Base-by-base conservation (phyloP, 2,797 vertebrate species). In the Girardinus metallicus region DNA sequence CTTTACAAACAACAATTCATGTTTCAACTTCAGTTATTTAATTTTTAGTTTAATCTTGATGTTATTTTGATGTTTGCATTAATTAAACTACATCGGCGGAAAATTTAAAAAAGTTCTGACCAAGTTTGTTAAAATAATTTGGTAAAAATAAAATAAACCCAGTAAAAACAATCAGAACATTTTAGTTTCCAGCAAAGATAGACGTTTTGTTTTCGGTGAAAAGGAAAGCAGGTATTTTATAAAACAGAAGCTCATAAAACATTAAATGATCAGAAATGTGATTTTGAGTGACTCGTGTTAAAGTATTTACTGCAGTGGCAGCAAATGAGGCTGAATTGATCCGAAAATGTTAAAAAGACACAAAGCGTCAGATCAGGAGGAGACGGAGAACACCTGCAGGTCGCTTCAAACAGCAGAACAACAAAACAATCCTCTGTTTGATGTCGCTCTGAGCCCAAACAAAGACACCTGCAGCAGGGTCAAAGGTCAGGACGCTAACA, bases 341-440 rank as follows among this genome's bases (percentile, higher is more conserved):
- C 2, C 18, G 21, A 23, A 66, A 39, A 73, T 34, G 73, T 39
- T 18, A 41, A 12, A 51, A 74, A 21, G 46, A 47, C 31, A 10
- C 16, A 41, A 70, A 70, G 16, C 15, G 10, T 13, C 5, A 51
- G 75, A 80, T 80, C 51, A 15, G 12, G 15, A 7, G n/a, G 18
- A 60, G 26, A 64, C 41, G 57, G 34, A 15, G 21, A 83, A 72
- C 88, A 91, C 81, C 87, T 92, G 90, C 83, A 75, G 68, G 66
- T 18, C 18, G 43, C 47, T 77, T 78, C 49, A 87, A 86, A 89
- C 57, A 75, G 44, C 73, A 57, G 73, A 66, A 82, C 83, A 86
- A 86, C 85, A 29, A 11, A 76, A 11, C 4, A 23, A 64, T 16
- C 55, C 9, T 78, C 10, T 84, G 81, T 93, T 89, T 93, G 87